Percentiles rank a stretch among this genome's conserved stretches.
phyloP scores from a whole-genome alignment of 2,888 invertebrate species.

The Drosophila yooni region DNA sequence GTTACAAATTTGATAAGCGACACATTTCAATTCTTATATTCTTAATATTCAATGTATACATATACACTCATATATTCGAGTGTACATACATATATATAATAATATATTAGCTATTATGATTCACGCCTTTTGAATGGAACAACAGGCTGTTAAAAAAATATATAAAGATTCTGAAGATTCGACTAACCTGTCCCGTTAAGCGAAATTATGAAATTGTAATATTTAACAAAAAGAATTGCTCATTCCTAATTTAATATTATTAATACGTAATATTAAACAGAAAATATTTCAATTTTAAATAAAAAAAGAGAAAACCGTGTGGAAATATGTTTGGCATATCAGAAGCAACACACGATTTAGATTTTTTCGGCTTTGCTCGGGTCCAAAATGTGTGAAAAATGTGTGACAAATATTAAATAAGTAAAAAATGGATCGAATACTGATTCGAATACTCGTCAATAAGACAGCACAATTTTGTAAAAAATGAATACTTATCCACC shows the following conservation, averaged over 20 bases:
- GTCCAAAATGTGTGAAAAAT: not conserved
- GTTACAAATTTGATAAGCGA: slow-evolving; percentile 20
- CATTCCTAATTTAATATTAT: not conserved
- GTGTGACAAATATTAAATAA: not conserved
- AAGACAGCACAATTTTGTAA: not conserved
- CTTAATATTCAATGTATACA: not conserved
- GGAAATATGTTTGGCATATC: not conserved
- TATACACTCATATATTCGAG: too few relatives aligned
- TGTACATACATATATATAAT: not conserved
- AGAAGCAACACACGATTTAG: not conserved
- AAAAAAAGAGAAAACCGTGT: not conserved
- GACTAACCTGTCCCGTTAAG: not conserved
- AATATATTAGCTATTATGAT: not conserved
- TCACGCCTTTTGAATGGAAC: not conserved
- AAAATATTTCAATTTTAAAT: not conserved
- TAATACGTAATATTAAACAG: not conserved
- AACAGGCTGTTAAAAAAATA: not conserved
- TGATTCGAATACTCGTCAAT: not conserved
- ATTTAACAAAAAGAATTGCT: not conserved
- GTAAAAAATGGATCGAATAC: not conserved
- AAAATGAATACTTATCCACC: not conserved
- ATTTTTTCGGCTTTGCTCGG: not conserved
- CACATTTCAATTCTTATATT: not conserved
- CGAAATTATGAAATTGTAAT: not conserved
- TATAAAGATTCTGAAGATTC: not conserved